A percentile compares a stretch with the other conserved stretches of the same genome.
Conservation (phyloP, 2,113 vertebrate genomes). For the Platanista minor region DNA sequence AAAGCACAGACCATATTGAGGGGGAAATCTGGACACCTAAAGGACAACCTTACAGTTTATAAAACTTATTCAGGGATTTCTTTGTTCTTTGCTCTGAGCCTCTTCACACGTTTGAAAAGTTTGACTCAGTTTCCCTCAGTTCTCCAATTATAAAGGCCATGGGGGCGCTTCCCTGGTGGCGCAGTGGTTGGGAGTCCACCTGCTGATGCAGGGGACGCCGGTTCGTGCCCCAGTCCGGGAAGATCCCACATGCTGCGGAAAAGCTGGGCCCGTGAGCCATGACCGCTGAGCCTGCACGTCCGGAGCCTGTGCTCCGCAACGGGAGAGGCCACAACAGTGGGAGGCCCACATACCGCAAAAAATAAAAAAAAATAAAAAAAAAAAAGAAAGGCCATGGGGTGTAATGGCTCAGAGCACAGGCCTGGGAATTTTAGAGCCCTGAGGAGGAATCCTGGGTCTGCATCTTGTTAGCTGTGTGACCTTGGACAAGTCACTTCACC, state of each 20-base stretch:
- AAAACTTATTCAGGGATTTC: not conserved
- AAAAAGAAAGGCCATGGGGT: too few species aligned
- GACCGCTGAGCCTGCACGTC: too few species aligned
- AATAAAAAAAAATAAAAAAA: too few species aligned
- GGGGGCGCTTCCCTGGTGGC: too few species aligned
- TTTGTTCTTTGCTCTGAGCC: not conserved
- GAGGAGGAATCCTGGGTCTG: not conserved
- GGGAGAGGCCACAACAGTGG: too few species aligned
- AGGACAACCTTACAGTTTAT: not conserved
- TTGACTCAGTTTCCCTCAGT: not conserved
- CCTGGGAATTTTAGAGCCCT: not conserved
- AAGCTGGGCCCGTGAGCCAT: too few species aligned
- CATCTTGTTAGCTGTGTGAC: not conserved
- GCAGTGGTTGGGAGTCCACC: too few species aligned
- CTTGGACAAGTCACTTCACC: not conserved
- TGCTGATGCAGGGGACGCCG: too few species aligned
- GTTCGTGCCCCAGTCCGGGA: too few species aligned
- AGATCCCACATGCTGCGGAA: too few species aligned
- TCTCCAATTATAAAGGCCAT: not conserved
- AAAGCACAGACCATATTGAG: not conserved
- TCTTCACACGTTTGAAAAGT: not conserved
- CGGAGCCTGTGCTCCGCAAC: too few species aligned
- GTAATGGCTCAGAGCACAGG: not conserved
- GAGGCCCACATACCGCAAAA: too few species aligned
- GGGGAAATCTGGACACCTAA: not conserved